Percentiles rank a stretch among this genome's conserved stretches.
These are phyloP conservation scores for Saxidomus purpurata DNA, from an alignment of 1,140 invertebrate species.

Conservation along the genomic window DNA sequence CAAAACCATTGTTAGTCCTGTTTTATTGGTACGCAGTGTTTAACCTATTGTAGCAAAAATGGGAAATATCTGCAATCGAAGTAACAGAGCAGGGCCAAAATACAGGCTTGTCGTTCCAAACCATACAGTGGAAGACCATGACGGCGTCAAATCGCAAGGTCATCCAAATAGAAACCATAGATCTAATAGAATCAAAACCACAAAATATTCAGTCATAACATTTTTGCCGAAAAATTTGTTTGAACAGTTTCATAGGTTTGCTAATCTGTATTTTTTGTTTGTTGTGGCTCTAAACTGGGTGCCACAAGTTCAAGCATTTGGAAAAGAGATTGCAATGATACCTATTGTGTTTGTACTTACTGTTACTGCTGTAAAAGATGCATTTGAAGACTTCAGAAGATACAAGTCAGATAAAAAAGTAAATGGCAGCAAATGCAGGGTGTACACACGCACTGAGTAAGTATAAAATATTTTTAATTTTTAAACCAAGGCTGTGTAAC, in stretches of 20 bases:
- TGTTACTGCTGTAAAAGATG: constrained; percentile 98
- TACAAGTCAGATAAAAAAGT: constrained; percentile 96
- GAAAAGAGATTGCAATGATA: constrained; percentile 98
- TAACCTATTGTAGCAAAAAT: neutral
- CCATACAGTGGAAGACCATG: constrained; percentile 82
- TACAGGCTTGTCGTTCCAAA: constrained; percentile 84
- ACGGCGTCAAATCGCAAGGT: constrained; percentile 88
- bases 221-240: constrained; percentile 98
- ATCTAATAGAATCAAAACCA: constrained; percentile 89
- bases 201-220: constrained; percentile 97
- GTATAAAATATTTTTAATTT: neutral
- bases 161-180: constrained; percentile 94
- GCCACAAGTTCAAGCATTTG: constrained; percentile 95
- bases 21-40: neutral
- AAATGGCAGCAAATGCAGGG: constrained; percentile 96
- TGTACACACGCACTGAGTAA: constrained; percentile 90
- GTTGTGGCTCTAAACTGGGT: constrained; percentile 98
- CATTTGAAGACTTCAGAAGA: constrained; percentile 97
- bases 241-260: constrained; percentile 99
- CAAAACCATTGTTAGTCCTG: neutral
- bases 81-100: constrained; percentile 73
- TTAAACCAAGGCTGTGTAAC: too few relatives aligned
- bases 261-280: constrained; percentile 99
- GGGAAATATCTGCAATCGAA: constrained; percentile 74
- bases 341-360: constrained; percentile 92